phyloP scores from a whole-genome alignment of 2,797 vertebrate genomes.

The Rhabdophis nuchalis region DNA sequence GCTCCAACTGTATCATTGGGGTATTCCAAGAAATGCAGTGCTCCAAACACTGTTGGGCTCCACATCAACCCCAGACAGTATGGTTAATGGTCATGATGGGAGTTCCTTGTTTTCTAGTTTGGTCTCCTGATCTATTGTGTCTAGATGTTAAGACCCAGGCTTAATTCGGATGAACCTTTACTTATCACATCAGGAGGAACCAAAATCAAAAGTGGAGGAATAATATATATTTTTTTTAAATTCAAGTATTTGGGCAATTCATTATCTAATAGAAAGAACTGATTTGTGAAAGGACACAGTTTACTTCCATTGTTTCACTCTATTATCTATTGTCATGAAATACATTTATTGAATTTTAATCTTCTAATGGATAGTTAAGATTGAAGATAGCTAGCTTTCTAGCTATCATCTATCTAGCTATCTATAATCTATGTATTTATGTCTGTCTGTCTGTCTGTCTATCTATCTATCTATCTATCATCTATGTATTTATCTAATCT shows the following conservation, averaged over 20 bases:
- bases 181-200: neutral
- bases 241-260: neutral
- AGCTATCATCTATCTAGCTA: too few species aligned
- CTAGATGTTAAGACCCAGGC: neutral
- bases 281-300: neutral
- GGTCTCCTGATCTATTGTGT: neutral
- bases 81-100: neutral
- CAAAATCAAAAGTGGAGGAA: neutral
- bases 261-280: neutral
- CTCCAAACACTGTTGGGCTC: neutral
- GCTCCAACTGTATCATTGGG: accelerated
- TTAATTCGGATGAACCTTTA: neutral
- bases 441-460: too few species aligned
- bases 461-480: too few species aligned
- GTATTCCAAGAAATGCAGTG: neutral
- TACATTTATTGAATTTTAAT: neutral
- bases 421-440: too few species aligned
- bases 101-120: neutral
- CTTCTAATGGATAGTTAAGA: neutral
- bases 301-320: neutral
- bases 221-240: neutral
- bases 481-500: too few species aligned
- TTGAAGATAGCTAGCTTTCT: too few species aligned
- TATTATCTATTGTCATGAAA: neutral
- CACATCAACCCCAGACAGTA: neutral